phyloP scores from a whole-genome alignment of 1,140 invertebrate genomes.

The Lysiphlebus fabarum region DNA sequence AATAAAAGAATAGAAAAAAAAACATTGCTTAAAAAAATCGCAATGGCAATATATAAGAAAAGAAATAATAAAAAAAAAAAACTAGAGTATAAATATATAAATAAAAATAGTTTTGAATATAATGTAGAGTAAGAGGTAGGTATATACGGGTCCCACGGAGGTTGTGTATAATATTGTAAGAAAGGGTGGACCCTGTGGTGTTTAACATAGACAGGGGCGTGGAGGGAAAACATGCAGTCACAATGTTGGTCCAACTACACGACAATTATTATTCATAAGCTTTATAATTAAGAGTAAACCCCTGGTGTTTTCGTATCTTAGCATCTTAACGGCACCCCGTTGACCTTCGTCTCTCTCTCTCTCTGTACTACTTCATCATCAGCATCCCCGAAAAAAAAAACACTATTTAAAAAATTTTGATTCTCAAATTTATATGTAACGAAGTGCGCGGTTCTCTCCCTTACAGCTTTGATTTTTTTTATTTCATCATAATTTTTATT shows the following conservation, averaged over 20 bases:
- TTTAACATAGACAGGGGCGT: constrained; percentile 44
- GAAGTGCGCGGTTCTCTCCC: no score
- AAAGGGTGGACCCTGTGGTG: constrained; percentile 38
- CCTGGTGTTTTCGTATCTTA: constrained; percentile 32
- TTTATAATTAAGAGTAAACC: constrained; percentile 46
- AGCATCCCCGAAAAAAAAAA: background rate
- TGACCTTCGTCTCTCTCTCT: background rate
- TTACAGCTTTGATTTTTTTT: no score
- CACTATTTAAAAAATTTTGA: no score
- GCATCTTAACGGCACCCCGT: constrained; percentile 37
- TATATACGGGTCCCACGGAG: constrained; percentile 30
- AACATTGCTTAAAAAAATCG: background rate
- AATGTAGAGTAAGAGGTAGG: background rate
- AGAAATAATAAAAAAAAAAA: no score
- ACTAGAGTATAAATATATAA: no score
- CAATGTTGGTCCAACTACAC: constrained; percentile 51
- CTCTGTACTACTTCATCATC: constrained; percentile 1
- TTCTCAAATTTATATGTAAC: no score
- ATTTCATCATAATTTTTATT: no score
- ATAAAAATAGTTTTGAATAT: no score
- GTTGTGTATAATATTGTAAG: constrained; percentile 34
- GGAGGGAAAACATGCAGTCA: constrained; percentile 45
- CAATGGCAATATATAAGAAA: no score
- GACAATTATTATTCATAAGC: constrained; percentile 53
- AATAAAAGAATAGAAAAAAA: constrained; percentile 16